Base-by-base conservation (phyloP, 2,113 vertebrate genomes). In the Ceratotherium simum region DNA sequence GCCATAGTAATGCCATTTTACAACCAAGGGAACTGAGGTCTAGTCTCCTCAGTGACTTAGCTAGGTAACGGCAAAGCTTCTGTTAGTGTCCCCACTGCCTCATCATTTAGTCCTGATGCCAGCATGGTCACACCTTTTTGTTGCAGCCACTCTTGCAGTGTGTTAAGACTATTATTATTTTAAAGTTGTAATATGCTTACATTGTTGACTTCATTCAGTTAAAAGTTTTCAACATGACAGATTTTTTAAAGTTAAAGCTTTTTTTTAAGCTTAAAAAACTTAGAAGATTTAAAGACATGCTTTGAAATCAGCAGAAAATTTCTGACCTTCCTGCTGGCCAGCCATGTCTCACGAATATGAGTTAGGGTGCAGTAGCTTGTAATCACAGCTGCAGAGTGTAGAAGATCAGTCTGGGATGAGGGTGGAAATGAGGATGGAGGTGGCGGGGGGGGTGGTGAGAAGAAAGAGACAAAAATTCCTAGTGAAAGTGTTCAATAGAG, bases 171-270 rank as follows among this genome's bases (percentile, higher is more conserved):
- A 36, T 72, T 72, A 81, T 42, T 92, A 90, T 89, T 90, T 95
- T 85, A 86, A 90, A 95, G 64, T 33, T 90, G 8, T 31, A 67
- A 36, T 58, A 13, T 67, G 21, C 20, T 92, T 94, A 76, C 42
- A 83, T 92, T 90, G 23, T 78, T 81, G 36, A 64, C 14, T 69
- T 95, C 10, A 83, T 93, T 78, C 58, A 76, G 82, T 76, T 95
- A 73, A 91, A 92, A n/a, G 1, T 75, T 93, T 58, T 91, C 27
- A 95, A 46, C 60, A 70, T 75, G 48, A 58, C 16, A 84, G 6
- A 25, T 51, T 36, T 72, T 92, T 90, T 48, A 14, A 83, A 95
- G 5, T 87, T 90, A 78, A 90, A 73, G 21, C 17, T 73, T 79
- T 81, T 81, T 79, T 21, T 86, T 33, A 62, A 54, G 10, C 90